Evolutionary conservation across 1,140 invertebrate species (phyloP).

Genomic region (Watersipora subatra): DNA sequence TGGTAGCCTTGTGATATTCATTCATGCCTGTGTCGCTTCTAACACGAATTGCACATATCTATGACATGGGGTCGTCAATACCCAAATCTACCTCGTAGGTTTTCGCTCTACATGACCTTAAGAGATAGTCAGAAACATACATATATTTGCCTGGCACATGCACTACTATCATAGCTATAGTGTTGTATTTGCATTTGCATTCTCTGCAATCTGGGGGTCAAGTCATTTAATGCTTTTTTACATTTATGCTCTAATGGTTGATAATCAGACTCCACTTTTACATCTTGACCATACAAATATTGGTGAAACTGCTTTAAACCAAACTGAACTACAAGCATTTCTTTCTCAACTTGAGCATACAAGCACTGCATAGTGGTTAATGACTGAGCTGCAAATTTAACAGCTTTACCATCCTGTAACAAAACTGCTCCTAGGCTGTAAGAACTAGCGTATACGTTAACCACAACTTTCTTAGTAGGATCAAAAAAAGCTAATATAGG

Average conservation of each 20-base stretch:
- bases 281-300: slow-evolving; percentile 37
- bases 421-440: not conserved
- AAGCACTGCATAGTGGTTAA: slow-evolving; percentile 18
- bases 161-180: not conserved
- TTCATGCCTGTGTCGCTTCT: not conserved
- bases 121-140: slow-evolving; percentile 11
- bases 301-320: slow-evolving; percentile 43
- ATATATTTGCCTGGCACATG: slow-evolving; percentile 13
- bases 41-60: not conserved
- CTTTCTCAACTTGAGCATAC: no score
- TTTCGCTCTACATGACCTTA: not conserved
- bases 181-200: slow-evolving; percentile 18
- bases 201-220: slow-evolving; percentile 17
- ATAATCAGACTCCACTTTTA: slow-evolving; percentile 26
- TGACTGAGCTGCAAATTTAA: not conserved
- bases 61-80: not conserved
- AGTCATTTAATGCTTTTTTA: slow-evolving; percentile 14
- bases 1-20: not conserved
- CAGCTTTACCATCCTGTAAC: not conserved
- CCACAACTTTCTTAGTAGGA: not conserved
- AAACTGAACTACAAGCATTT: slow-evolving; percentile 43
- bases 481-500: not conserved
- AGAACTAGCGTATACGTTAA: not conserved
- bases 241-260: slow-evolving; percentile 23
- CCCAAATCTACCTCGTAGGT: not conserved